These are phyloP conservation scores for Bombus superbus DNA, from an alignment of 1,140 invertebrate species.

Conservation along the genomic window DNA sequence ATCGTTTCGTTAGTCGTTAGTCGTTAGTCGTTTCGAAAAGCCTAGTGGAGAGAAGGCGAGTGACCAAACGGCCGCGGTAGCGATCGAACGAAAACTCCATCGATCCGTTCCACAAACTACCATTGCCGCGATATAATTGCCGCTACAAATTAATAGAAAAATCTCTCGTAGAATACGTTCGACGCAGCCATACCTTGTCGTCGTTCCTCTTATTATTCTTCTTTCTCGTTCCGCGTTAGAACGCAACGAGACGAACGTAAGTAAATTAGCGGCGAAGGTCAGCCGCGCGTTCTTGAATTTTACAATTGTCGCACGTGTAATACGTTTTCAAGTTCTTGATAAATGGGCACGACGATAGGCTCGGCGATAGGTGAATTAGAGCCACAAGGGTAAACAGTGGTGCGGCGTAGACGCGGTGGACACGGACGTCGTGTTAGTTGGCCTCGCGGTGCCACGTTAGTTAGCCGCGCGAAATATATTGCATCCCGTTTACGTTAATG, in stretches of 20 bases:
- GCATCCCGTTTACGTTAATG: constrained; percentile 17
- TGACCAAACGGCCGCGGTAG: too few relatives aligned
- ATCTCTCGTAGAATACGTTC: too few relatives aligned
- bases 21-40: too few relatives aligned
- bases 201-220: too few relatives aligned
- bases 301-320: constrained; percentile 14
- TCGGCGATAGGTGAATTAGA: constrained; percentile 42
- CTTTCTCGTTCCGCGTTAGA: too few relatives aligned
- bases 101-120: too few relatives aligned
- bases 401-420: neutral
- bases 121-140: too few relatives aligned
- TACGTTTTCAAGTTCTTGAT: constrained; percentile 15
- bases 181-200: too few relatives aligned
- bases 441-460: neutral
- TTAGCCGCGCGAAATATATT: constrained; percentile 25
- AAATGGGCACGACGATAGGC: constrained; percentile 23
- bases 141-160: too few relatives aligned
- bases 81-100: too few relatives aligned
- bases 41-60: too few relatives aligned
- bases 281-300: constrained; percentile 20
- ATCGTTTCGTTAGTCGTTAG: too few relatives aligned
- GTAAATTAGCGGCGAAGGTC: neutral
- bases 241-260: neutral
- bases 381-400: constrained; percentile 54
- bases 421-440: constrained; percentile 9